Percentiles rank a stretch among this genome's conserved stretches.
phyloP scores from a whole-genome alignment of 2,888 invertebrate genomes.

The Chrysina gloriosa region DNA sequence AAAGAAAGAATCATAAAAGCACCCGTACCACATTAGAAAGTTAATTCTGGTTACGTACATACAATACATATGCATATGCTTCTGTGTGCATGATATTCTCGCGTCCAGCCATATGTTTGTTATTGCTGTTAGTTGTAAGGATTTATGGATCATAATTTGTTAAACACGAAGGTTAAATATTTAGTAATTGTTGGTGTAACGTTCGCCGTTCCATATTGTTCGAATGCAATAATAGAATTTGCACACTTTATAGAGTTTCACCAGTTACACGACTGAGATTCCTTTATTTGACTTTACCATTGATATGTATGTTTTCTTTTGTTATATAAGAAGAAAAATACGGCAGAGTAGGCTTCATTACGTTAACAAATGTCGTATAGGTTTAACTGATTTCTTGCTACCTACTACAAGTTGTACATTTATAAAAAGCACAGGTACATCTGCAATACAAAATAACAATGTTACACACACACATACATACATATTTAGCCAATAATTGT shows the following conservation, averaged over 20 bases:
- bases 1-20: too few relatives aligned
- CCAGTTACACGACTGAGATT: constrained; percentile 7
- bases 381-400: too few relatives aligned
- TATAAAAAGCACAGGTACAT: too few relatives aligned
- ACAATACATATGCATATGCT: too few relatives aligned
- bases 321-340: background rate
- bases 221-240: constrained; percentile 32
- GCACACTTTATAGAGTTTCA: constrained; percentile 28
- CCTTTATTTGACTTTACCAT: constrained; percentile 8
- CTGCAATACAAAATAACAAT: too few relatives aligned
- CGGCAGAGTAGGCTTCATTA: too few relatives aligned
- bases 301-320: background rate
- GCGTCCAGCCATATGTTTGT: constrained; percentile 17
- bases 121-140: constrained; percentile 40
- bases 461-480: too few relatives aligned
- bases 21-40: constrained; percentile 6
- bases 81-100: constrained; percentile 1
- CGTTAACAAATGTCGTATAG: too few relatives aligned
- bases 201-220: constrained; percentile 25
- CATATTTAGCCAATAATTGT: too few relatives aligned
- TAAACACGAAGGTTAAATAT: constrained; percentile 40
- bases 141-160: constrained; percentile 43
- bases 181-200: constrained; percentile 28
- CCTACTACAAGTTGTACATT: too few relatives aligned
- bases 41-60: constrained; percentile 8